Percentiles rank a stretch among this genome's conserved stretches.
phyloP scores from a whole-genome alignment of 2,797 vertebrate species.

The Gorsachius magnificus region DNA sequence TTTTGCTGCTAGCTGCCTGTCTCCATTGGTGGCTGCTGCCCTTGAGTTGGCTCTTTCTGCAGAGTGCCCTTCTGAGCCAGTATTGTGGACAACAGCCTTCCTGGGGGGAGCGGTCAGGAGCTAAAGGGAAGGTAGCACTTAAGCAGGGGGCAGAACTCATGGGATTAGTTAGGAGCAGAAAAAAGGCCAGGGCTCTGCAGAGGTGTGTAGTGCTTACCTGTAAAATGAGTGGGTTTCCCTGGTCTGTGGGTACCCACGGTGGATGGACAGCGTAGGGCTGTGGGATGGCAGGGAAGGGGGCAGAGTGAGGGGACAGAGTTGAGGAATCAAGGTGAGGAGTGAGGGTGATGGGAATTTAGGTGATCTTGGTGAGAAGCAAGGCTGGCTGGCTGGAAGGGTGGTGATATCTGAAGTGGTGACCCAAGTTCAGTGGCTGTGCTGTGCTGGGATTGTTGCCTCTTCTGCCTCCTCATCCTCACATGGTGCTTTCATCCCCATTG shows the following conservation, averaged over 20 bases:
- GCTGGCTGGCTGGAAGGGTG: neutral
- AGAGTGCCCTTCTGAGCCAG: neutral
- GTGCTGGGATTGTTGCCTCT: neutral
- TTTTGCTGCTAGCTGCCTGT: neutral
- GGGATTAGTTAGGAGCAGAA: neutral
- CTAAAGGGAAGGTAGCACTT: neutral
- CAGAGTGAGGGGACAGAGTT: neutral
- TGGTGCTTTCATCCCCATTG: neutral
- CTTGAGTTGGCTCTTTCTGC: neutral
- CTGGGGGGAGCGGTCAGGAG: neutral
- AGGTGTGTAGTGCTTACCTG: neutral
- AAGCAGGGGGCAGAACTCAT: neutral
- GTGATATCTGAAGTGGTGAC: neutral
- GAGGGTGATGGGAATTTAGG: neutral
- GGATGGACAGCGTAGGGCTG: neutral
- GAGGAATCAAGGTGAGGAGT: neutral
- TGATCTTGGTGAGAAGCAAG: neutral
- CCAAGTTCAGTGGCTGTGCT: neutral
- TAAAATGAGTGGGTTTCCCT: neutral
- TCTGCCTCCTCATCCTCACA: neutral
- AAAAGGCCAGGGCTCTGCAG: neutral
- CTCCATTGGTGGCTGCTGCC: neutral
- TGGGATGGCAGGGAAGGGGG: neutral
- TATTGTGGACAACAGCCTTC: neutral
- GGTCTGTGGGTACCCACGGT: neutral